These are phyloP conservation scores for Unio pictorum DNA, from an alignment of 2,888 invertebrate genomes.

Conservation along the genomic window DNA sequence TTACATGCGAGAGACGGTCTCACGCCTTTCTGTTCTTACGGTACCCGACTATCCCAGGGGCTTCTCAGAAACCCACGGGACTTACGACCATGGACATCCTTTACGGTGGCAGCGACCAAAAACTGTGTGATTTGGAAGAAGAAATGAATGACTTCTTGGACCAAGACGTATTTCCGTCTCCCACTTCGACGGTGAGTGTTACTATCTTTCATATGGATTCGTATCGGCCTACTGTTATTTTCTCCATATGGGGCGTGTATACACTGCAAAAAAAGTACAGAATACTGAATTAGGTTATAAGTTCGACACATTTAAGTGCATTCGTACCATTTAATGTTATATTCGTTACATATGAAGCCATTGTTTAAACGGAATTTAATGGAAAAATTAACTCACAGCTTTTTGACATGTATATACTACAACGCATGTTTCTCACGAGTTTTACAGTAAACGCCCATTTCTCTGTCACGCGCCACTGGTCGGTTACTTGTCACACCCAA, in stretches of 20 bases:
- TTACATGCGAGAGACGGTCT: too few relatives aligned
- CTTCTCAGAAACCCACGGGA: conserved; percentile 54
- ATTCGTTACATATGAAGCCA: conserved; percentile 7
- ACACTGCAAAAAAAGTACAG: too few relatives aligned
- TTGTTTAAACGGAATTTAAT: too few relatives aligned
- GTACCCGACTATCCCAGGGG: conserved; percentile 60
- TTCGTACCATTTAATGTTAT: conserved; percentile 5
- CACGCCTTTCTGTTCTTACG: conserved; percentile 21
- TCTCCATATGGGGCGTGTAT: conserved; percentile 4
- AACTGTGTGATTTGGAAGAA: conserved; percentile 61
- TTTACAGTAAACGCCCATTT: too few relatives aligned
- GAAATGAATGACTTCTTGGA: conserved; percentile 61
- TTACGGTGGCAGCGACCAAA: conserved; percentile 59
- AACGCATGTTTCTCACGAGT: too few relatives aligned
- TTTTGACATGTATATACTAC: too few relatives aligned
- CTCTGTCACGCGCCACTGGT: too few relatives aligned
- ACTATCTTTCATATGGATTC: conserved; percentile 1
- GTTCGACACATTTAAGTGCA: neutral
- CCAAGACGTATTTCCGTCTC: conserved; percentile 57
- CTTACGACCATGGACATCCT: conserved; percentile 65
- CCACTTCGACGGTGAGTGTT: conserved; percentile 45
- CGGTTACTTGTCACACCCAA: too few relatives aligned
- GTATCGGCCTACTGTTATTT: neutral
- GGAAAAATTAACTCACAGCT: too few relatives aligned
- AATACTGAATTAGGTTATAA: conserved; percentile 8